Evolutionary conservation across 2,888 invertebrate genomes (phyloP).

Genomic region (Lacanobia wlatinum): DNA sequence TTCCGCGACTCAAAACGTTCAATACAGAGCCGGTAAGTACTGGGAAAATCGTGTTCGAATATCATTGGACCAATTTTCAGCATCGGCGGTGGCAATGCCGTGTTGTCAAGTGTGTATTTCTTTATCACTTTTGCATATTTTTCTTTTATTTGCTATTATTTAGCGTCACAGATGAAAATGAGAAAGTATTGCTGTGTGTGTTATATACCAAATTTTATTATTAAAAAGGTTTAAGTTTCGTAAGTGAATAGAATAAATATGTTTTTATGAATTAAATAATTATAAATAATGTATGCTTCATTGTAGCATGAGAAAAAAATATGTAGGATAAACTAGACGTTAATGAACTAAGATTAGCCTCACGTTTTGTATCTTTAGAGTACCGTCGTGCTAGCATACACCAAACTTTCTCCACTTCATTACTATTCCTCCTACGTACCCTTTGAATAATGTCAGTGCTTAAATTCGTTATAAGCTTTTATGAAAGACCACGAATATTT

Average conservation of each 20-base stretch:
- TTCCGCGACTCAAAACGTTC: conserved; percentile 59
- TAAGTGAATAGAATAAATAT: not conserved
- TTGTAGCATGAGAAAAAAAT: conserved; percentile 17
- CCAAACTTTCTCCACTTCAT: conserved; percentile 50
- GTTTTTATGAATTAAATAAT: not conserved
- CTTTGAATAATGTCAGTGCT: conserved; percentile 55
- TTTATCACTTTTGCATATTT: conserved; percentile 40
- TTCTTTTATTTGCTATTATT: conserved; percentile 44
- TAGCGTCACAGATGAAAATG: conserved; percentile 28
- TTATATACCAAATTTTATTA: not conserved
- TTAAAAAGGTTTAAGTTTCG: conserved; percentile 1
- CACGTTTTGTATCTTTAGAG: conserved; percentile 26
- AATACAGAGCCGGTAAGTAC: conserved; percentile 60
- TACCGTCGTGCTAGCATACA: conserved; percentile 26
- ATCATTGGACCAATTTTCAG: conserved; percentile 71
- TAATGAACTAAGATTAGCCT: conserved; percentile 36
- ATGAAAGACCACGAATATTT: conserved; percentile 50
- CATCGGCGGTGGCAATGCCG: conserved; percentile 49
- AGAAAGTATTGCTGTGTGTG: conserved; percentile 20
- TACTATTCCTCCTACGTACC: conserved; percentile 49
- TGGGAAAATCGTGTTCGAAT: conserved; percentile 69
- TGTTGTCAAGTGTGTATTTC: conserved; percentile 56
- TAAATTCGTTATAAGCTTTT: conserved; percentile 54
- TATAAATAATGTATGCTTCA: not conserved
- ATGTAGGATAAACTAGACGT: conserved; percentile 20